Percentiles rank a stretch among this genome's conserved stretches.
These are phyloP conservation scores for Alces alces DNA, from an alignment of 2,113 vertebrate genomes.

Conservation along the genomic window DNA sequence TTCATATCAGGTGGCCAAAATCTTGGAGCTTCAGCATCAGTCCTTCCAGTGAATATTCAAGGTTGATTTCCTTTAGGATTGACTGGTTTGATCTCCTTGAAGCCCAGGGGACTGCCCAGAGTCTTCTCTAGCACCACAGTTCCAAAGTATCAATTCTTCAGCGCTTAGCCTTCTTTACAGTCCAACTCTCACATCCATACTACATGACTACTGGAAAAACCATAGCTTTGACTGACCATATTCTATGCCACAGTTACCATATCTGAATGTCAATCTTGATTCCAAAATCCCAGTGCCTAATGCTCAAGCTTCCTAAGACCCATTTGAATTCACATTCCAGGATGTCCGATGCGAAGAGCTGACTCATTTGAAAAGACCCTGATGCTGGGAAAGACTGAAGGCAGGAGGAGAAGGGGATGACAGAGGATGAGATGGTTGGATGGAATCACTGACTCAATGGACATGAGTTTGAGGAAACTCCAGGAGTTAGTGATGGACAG, in stretches of 20 bases:
- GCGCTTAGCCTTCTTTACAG: background rate
- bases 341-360: background rate
- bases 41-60: background rate
- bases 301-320: background rate
- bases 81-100: background rate
- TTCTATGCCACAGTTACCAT: rapidly evolving
- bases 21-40: background rate
- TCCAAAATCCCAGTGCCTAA: background rate
- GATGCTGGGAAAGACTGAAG: background rate
- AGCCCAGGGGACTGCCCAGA: background rate
- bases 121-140: background rate
- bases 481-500: background rate
- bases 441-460: background rate
- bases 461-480: background rate
- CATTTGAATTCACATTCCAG: background rate
- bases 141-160: background rate
- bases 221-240: background rate
- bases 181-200: background rate
- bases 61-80: background rate
- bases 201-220: background rate
- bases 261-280: background rate
- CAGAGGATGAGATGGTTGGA: background rate
- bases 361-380: background rate
- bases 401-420: background rate
- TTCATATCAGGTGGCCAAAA: background rate